Evolutionary conservation across 2,888 invertebrate genomes (phyloP).

Genomic region (Drosophila atripex): DNA sequence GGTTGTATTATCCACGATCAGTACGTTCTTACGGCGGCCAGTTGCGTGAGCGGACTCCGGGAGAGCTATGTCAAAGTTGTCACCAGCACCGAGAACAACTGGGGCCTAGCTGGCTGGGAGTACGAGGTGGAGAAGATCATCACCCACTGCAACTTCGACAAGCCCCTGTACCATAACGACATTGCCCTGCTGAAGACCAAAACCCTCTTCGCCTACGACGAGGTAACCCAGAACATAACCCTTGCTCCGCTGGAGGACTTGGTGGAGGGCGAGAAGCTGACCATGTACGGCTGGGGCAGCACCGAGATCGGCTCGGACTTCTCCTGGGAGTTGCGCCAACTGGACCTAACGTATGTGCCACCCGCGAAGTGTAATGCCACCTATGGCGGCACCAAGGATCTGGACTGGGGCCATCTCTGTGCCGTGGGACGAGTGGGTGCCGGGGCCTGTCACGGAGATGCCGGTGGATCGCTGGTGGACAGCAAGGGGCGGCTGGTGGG

Average conservation of each 20-base stretch:
- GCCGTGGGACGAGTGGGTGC: constrained; percentile 84
- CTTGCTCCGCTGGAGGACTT: constrained; percentile 85
- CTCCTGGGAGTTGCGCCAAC: constrained; percentile 85
- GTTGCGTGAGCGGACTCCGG: constrained; percentile 78
- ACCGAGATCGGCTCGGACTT: constrained; percentile 84
- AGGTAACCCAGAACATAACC: constrained; percentile 85
- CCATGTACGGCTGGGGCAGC: constrained; percentile 87
- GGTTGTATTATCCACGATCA: constrained; percentile 79
- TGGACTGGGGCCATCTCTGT: constrained; percentile 86
- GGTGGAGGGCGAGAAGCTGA: constrained; percentile 83
- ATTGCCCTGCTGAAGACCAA: constrained; percentile 88
- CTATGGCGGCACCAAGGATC: constrained; percentile 79
- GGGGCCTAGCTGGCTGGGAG: constrained; percentile 65
- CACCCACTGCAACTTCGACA: constrained; percentile 79
- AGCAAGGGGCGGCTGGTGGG: constrained; percentile 77
- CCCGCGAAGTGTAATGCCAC: constrained; percentile 84
- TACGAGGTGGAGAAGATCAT: constrained; percentile 73
- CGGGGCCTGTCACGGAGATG: constrained; percentile 84
- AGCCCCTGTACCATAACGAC: constrained; percentile 85
- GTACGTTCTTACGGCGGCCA: constrained; percentile 82
- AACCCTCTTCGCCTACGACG: constrained; percentile 85
- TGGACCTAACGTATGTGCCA: constrained; percentile 85
- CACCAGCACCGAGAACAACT: constrained; percentile 78
- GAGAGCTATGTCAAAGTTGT: constrained; percentile 71
- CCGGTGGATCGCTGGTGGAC: constrained; percentile 81